A percentile compares a stretch with the other conserved stretches of the same genome.
Conservation (phyloP, 2,113 vertebrate species). For the Podilymbus podiceps region DNA sequence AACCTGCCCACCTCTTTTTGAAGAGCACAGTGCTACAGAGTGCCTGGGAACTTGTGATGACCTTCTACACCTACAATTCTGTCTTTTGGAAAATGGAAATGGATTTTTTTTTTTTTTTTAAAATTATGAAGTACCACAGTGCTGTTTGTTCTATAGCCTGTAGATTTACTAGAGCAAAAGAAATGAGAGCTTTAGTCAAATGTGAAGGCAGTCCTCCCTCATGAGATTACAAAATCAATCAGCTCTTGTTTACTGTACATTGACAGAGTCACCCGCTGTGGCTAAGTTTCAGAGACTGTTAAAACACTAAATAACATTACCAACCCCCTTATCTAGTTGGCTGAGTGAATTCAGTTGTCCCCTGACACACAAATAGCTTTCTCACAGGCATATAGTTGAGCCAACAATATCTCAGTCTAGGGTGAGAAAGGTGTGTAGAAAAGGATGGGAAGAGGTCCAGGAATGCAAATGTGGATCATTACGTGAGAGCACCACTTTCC, state of each 20-base stretch:
- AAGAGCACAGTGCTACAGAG: background rate
- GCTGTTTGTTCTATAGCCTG: constrained; percentile 35
- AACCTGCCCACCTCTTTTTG: background rate
- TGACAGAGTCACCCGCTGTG: constrained; percentile 28
- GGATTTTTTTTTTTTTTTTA: constrained; percentile 56
- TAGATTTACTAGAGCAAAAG: constrained; percentile 58
- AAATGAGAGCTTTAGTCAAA: constrained; percentile 53
- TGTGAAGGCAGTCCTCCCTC: constrained; percentile 47
- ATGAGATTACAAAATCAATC: constrained; percentile 70
- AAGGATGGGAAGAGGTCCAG: background rate
- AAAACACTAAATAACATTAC: constrained; percentile 23
- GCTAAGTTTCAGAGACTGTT: constrained; percentile 28
- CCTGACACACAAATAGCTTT: background rate
- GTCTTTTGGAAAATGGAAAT: constrained; percentile 50
- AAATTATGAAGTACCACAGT: background rate
- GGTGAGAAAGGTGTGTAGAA: fast-evolving
- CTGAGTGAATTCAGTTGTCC: constrained; percentile 16
- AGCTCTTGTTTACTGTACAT: constrained; percentile 54
- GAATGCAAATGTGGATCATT: background rate
- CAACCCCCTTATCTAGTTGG: background rate
- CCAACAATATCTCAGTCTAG: background rate
- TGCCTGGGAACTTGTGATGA: constrained; percentile 23
- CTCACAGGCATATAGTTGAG: background rate
- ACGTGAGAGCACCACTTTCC: background rate
- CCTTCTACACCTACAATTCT: constrained; percentile 41